phyloP scores from a whole-genome alignment of 92 coral and sea anemone genomes.

The Parazoanthus swiftii region DNA sequence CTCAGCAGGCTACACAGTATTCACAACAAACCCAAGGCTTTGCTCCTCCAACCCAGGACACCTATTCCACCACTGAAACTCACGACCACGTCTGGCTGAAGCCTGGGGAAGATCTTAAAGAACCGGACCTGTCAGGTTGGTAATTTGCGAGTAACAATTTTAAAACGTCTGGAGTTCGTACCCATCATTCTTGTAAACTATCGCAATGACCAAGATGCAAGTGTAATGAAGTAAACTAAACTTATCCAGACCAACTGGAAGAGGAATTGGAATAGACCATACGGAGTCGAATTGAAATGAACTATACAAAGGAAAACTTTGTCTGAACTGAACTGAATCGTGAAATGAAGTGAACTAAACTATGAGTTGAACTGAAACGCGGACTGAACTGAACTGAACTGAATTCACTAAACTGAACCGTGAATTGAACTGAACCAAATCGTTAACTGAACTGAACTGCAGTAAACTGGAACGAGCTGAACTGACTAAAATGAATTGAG shows the following conservation, averaged over 20 bases:
- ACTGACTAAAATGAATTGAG: neutral
- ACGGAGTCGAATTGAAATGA: neutral
- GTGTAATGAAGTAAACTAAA: neutral
- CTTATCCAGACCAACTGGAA: neutral
- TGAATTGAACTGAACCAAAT: neutral
- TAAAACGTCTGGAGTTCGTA: neutral
- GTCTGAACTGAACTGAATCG: neutral
- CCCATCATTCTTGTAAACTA: no score
- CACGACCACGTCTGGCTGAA: constrained; percentile 41
- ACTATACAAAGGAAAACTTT: neutral
- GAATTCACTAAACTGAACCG: neutral
- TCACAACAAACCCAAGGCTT: constrained; percentile 34
- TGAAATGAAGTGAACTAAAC: neutral
- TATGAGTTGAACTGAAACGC: neutral
- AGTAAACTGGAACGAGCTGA: neutral
- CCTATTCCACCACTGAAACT: constrained; percentile 6
- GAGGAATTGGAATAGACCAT: neutral
- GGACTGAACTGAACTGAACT: neutral
- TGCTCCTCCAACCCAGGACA: constrained; percentile 31
- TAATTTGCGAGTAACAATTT: neutral
- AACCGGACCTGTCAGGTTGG: constrained; percentile 24
- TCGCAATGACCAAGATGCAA: neutral
- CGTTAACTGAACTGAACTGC: neutral
- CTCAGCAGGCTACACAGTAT: constrained; percentile 3
- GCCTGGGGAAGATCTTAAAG: constrained; percentile 43